Evolutionary conservation across 2,113 vertebrate genomes (phyloP).

Genomic region (Apistogramma diplotaenia): DNA sequence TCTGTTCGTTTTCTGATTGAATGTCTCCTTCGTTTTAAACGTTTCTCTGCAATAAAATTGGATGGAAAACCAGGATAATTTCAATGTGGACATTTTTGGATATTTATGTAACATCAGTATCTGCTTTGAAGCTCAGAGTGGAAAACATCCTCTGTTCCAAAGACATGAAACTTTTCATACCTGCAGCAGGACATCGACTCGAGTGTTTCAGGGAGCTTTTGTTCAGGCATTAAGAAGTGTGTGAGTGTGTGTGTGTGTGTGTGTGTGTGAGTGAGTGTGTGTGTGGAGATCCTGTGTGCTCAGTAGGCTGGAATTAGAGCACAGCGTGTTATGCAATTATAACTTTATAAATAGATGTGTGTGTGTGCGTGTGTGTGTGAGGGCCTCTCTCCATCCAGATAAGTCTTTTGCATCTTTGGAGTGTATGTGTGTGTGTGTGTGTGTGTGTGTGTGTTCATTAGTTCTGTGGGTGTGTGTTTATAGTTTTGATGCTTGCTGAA

Average conservation of each 20-base stretch:
- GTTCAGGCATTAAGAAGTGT: neutral
- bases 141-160: neutral
- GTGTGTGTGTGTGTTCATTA: too few species aligned
- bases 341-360: slow-evolving; percentile 69
- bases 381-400: slow-evolving; percentile 45
- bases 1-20: neutral
- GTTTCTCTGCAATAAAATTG: neutral
- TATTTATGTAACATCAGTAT: neutral
- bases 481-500: too few species aligned
- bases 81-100: neutral
- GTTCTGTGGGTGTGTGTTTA: too few species aligned
- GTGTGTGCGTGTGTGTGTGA: slow-evolving; percentile 23
- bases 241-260: neutral
- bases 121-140: neutral
- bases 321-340: slow-evolving; percentile 69
- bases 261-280: neutral
- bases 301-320: slow-evolving; percentile 66
- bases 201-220: neutral
- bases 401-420: neutral
- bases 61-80: neutral
- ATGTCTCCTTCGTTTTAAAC: neutral
- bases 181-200: neutral
- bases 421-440: neutral
- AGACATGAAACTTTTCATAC: neutral
- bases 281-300: slow-evolving; percentile 59